Evolutionary conservation across 2,888 invertebrate species (phyloP).

Genomic region (Aproaerema taeniolella): DNA sequence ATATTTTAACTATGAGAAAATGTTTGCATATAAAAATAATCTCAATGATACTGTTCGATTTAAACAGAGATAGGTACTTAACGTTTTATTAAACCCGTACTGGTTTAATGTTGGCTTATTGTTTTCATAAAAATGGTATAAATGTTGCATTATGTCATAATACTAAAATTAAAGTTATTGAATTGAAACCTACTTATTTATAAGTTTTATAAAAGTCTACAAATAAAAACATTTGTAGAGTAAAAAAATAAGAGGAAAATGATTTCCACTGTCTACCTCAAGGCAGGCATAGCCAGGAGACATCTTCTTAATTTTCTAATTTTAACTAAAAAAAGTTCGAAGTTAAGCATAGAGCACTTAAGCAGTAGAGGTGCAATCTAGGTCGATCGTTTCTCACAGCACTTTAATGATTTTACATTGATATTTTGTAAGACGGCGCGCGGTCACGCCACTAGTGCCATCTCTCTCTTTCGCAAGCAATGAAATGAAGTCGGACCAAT

Average conservation of each 20-base stretch:
- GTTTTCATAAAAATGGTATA: conserved; percentile 16
- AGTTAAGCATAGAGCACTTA: no score
- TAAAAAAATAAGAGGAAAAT: conserved; percentile 72
- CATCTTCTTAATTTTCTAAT: no score
- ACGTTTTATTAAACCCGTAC: conserved; percentile 35
- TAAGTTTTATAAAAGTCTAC: conserved; percentile 63
- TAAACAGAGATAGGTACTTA: conserved; percentile 32
- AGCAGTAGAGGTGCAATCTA: no score
- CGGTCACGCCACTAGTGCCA: no score
- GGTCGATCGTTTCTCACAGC: no score
- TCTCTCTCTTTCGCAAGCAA: no score
- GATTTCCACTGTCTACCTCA: conserved; percentile 40
- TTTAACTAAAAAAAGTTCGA: no score
- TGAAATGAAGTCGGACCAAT: no score
- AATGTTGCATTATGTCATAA: conserved; percentile 15
- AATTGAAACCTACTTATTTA: conserved; percentile 62
- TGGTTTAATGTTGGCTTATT: not conserved
- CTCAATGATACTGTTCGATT: conserved; percentile 25
- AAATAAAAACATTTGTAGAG: conserved; percentile 73
- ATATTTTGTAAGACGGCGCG: no score
- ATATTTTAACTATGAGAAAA: conserved; percentile 1
- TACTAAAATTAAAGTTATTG: conserved; percentile 36
- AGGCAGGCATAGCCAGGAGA: no score
- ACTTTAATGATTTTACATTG: no score
- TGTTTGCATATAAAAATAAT: conserved; percentile 31